These are phyloP conservation scores for Melanerpes aurifrons DNA, from an alignment of 2,113 vertebrate genomes.

Conservation along the genomic window DNA sequence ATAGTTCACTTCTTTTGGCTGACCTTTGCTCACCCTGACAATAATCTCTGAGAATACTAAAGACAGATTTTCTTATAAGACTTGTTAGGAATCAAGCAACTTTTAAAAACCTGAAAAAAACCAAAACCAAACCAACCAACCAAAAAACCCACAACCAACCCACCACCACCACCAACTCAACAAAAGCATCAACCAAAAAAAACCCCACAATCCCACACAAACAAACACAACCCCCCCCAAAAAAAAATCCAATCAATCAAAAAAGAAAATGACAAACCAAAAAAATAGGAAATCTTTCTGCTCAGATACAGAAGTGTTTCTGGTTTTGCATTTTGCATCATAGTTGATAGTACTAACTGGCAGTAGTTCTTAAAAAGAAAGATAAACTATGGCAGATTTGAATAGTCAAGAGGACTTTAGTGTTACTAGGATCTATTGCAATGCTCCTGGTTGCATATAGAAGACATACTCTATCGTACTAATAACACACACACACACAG, in stretches of 20 bases:
- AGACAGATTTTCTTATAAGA: background rate
- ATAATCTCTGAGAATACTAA: background rate
- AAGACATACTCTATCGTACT: background rate
- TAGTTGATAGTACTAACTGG: background rate
- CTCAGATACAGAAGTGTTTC: background rate
- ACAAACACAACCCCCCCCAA: too few species aligned
- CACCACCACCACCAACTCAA: too few species aligned
- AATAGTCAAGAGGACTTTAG: background rate
- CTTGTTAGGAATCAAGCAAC: background rate
- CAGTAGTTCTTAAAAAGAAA: background rate
- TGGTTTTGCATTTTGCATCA: background rate
- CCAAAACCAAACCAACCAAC: too few species aligned
- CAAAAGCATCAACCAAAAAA: too few species aligned
- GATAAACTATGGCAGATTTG: background rate
- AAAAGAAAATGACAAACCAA: too few species aligned
- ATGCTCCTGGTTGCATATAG: background rate
- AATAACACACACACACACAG: background rate
- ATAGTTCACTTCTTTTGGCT: background rate
- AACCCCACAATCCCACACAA: too few species aligned
- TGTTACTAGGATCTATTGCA: background rate
- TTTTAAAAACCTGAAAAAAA: background rate
- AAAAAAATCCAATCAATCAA: too few species aligned
- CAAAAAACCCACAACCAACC: too few species aligned
- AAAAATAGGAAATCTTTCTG: background rate
- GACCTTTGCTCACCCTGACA: background rate